Conservation (phyloP, 2,113 vertebrate genomes). For the Cyphomyrus discorhynchus region DNA sequence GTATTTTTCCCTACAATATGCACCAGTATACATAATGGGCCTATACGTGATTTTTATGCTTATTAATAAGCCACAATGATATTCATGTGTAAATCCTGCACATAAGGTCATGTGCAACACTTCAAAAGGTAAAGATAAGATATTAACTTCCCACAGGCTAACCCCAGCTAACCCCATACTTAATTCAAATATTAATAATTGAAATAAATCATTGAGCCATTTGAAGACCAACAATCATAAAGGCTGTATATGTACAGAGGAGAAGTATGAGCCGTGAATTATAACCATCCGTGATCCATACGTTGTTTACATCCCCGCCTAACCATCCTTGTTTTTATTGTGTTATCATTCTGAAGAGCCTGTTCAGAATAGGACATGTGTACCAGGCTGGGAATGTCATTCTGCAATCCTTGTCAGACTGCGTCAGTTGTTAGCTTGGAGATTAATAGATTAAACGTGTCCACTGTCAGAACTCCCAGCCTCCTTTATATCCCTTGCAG, state of each 20-base stretch:
- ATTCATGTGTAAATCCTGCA: neutral
- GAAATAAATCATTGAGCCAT: neutral
- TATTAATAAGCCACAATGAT: neutral
- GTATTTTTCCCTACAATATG: neutral
- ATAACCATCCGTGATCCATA: neutral
- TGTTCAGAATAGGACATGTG: neutral
- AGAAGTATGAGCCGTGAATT: neutral
- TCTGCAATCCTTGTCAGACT: conserved; percentile 2
- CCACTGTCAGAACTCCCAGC: conserved; percentile 3
- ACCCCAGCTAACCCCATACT: neutral
- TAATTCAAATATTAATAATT: neutral
- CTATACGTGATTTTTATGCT: neutral
- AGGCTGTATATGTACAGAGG: neutral
- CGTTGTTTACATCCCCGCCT: neutral
- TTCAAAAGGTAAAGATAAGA: neutral
- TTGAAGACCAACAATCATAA: neutral
- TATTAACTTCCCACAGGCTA: neutral
- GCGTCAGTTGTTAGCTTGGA: neutral
- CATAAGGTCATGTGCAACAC: neutral
- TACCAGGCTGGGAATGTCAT: conserved; percentile 1
- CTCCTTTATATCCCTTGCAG: neutral
- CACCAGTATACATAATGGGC: neutral
- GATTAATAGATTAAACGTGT: conserved; percentile 19
- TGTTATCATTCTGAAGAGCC: neutral
- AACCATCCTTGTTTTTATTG: neutral